Evolutionary conservation across 2,888 invertebrate genomes (phyloP).

Genomic region (Oxyteleia sp.): DNA sequence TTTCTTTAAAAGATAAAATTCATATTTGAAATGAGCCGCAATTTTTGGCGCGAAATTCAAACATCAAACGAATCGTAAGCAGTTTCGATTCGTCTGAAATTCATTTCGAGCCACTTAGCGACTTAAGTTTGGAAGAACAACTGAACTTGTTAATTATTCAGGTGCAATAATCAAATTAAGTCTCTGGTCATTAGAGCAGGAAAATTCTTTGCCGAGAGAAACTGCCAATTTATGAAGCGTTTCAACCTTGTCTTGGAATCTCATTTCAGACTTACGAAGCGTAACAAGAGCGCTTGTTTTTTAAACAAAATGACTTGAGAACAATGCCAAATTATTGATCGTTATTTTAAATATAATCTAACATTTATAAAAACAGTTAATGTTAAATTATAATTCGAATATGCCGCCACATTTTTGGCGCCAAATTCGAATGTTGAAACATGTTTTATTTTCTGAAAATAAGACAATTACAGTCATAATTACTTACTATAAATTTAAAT

Average conservation of each 20-base stretch:
- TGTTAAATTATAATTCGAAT: slow-evolving; percentile 1
- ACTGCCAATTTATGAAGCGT: slow-evolving; percentile 70
- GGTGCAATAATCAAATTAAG: slow-evolving; percentile 57
- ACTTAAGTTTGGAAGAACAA: background rate
- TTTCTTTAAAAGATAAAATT: no score
- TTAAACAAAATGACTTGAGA: slow-evolving; percentile 17
- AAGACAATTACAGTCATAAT: no score
- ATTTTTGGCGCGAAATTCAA: background rate
- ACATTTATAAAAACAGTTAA: background rate
- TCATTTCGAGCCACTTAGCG: background rate
- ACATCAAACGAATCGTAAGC: background rate
- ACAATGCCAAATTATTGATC: background rate
- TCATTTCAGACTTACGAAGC: slow-evolving; percentile 55
- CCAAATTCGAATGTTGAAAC: no score
- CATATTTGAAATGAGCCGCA: no score
- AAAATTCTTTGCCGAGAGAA: slow-evolving; percentile 58
- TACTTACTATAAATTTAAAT: no score
- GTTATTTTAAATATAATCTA: background rate
- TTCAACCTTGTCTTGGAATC: slow-evolving; percentile 65
- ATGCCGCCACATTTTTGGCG: no score
- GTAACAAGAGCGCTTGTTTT: slow-evolving; percentile 29
- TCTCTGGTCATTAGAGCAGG: slow-evolving; percentile 44
- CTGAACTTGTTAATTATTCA: slow-evolving; percentile 44
- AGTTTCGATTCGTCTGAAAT: slow-evolving; percentile 1
- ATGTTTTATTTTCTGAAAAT: no score